Evolutionary conservation across 1,140 invertebrate genomes (phyloP).

Genomic region (Trachymyrmex septentrionalis): DNA sequence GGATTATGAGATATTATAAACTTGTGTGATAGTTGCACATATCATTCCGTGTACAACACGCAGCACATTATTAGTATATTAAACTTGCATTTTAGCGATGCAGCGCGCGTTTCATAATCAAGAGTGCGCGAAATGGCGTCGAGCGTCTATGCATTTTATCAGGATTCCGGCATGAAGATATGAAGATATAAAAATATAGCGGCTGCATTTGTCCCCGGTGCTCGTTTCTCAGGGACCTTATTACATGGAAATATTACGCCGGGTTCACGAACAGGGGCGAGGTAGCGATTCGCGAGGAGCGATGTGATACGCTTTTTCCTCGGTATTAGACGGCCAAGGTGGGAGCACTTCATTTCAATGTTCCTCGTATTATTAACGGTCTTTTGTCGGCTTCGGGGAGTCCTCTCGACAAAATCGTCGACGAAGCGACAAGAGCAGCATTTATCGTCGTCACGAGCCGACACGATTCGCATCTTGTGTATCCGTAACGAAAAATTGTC

Average conservation of each 20-base stretch:
- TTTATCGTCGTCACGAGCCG: constrained; percentile 39
- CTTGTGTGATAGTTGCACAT: too few relatives aligned
- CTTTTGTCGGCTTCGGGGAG: constrained; percentile 24
- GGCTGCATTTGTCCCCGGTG: constrained; percentile 51
- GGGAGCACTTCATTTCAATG: constrained; percentile 51
- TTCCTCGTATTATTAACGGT: constrained; percentile 55
- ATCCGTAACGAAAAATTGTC: constrained; percentile 45
- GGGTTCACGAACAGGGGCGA: background rate
- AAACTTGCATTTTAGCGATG: background rate
- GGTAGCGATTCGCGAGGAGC: constrained; percentile 50
- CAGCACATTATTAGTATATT: constrained; percentile 9
- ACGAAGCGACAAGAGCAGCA: constrained; percentile 1
- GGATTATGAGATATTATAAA: background rate
- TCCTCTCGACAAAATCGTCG: constrained; percentile 41
- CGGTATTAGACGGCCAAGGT: constrained; percentile 52
- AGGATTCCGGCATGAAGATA: background rate
- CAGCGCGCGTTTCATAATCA: constrained; percentile 18
- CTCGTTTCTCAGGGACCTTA: constrained; percentile 50
- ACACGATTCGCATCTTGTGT: constrained; percentile 5
- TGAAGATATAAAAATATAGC: constrained; percentile 52
- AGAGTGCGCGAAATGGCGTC: background rate
- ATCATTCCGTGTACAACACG: background rate
- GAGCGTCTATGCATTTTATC: constrained; percentile 15
- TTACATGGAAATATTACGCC: constrained; percentile 54
- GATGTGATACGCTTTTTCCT: constrained; percentile 52